Base-by-base conservation (phyloP, 2,113 vertebrate genomes). In the Bagarius yarrelli region DNA sequence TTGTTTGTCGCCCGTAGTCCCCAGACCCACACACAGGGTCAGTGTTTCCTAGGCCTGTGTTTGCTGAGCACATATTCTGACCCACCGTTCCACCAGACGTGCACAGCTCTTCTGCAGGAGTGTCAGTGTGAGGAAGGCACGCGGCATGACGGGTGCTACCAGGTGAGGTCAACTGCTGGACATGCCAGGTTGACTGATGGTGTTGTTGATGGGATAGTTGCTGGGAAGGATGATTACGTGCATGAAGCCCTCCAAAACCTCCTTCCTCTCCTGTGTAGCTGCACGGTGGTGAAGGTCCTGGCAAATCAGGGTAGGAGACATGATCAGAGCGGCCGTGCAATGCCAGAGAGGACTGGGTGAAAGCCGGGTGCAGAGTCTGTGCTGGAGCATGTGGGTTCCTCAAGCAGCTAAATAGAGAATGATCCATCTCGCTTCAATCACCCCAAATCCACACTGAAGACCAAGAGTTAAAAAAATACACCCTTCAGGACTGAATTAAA, bases 361-460 rank as follows among this genome's bases (percentile, higher is more conserved):
- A 88, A 30, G 88, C 95, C 1, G 95, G 93, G 90, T 97, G 96
- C 87, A 96, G 93, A 86, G 93, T 94, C 90, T 95, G 95, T 9
- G 95, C 93, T 0, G 95, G 87, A 85, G 94, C 92, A 79, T 96
- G 96, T 5, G 96, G 94, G 93, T 95, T 96, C 91, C 95, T 94
- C 83, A 97, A 91, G 92, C 95, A 98, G 90, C 96, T 94, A 83
- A 96, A 96, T 83, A 98, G 92, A 87, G 95, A 95, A 91, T 98
- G 96, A 94, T 98, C 96, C 96, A 98, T 98, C 88, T 91, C 93
- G 90, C 90, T 89, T 90, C 88, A 89, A 87, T 85, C 66, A 83
- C 90, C 88, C 89, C 75, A 78, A 82, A 85, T 50, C 83, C 73
- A 71, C 85, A 52, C 56, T 32, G 19, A 76, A 57, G 30, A 40